phyloP scores from a whole-genome alignment of 2,888 invertebrate genomes.

The Branchinecta sandiegonensis region DNA sequence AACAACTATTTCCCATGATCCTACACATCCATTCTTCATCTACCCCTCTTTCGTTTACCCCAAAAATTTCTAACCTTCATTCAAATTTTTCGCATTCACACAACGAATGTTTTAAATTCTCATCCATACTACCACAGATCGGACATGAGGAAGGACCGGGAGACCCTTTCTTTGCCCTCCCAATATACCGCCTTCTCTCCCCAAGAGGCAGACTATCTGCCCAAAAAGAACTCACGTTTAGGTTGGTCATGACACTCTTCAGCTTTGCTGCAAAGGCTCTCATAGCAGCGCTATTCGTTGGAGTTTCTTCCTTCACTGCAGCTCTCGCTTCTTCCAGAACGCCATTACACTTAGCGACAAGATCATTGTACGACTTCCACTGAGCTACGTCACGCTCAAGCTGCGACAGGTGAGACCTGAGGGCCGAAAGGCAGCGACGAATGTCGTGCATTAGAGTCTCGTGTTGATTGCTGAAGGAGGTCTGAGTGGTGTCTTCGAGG shows the following conservation, averaged over 20 bases:
- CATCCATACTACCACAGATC: no score
- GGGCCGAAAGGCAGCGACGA: not conserved
- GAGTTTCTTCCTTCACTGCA: not conserved
- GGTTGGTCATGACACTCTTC: not conserved
- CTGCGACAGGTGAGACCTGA: not conserved
- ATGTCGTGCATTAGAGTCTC: not conserved
- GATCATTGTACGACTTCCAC: not conserved
- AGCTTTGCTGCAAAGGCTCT: slow-evolving; percentile 1
- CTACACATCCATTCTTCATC: no score
- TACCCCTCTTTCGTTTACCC: no score
- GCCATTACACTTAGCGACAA: not conserved
- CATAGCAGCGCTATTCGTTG: not conserved
- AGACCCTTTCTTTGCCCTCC: no score
- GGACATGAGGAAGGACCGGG: no score
- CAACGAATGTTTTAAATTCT: no score
- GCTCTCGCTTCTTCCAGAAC: not conserved
- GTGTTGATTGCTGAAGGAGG: not conserved
- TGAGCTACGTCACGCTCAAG: not conserved
- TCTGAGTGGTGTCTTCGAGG: not conserved
- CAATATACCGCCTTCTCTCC: no score
- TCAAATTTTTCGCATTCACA: no score
- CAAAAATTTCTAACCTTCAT: no score
- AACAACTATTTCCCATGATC: no score
- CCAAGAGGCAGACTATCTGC: no score
- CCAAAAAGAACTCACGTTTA: not conserved